Base-by-base conservation (phyloP, 2,888 invertebrate genomes). In the Perdita meconis region DNA sequence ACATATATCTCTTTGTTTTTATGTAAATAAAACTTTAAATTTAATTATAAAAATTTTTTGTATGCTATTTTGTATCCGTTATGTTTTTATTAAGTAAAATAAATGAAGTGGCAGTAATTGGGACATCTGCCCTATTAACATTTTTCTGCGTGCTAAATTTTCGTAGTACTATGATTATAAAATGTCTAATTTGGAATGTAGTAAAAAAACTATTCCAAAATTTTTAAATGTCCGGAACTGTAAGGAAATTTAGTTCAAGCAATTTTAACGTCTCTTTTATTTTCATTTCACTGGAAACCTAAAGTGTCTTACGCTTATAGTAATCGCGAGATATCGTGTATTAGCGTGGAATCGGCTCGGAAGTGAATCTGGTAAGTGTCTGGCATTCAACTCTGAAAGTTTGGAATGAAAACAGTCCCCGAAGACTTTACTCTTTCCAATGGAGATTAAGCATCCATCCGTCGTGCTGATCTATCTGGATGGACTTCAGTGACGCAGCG, bases 381-480 rank as follows among this genome's bases (percentile, higher is more conserved):
- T 72, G 80, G 36, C 59, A 56, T 57, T 70, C 55, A 68, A 50
- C 77, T 56, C 64, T 22, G 38, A 55, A 63, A 65, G 26, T 82
- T 82, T 63, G 59, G 67, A 80, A 78, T 78, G 83, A 81, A 83
- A 83, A 83, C 83, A 83, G 71, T 81, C 72, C 61, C 26, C 53
- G 55, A 68, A 73, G 78, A 73, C 67, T 78, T 75, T 47, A 71
- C 55, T 71, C 63, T 70, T 81, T 67, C 67, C 78, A 71, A 72
- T 74, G 78, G 72, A 83, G 81, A 83, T 83, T 83, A 83, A 83
- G 72, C 70, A 68, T 83, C 64, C 70, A n/a, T 80, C 66, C 70
- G 40, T 63, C 24, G 67, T 36, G 67, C 61, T 69, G 75, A 53
- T 76, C 68, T 76, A 80, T 73, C 73, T 60, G 47, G 51, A 8